Base-by-base conservation (phyloP, 2,113 vertebrate genomes). In the Erythrocebus patas region DNA sequence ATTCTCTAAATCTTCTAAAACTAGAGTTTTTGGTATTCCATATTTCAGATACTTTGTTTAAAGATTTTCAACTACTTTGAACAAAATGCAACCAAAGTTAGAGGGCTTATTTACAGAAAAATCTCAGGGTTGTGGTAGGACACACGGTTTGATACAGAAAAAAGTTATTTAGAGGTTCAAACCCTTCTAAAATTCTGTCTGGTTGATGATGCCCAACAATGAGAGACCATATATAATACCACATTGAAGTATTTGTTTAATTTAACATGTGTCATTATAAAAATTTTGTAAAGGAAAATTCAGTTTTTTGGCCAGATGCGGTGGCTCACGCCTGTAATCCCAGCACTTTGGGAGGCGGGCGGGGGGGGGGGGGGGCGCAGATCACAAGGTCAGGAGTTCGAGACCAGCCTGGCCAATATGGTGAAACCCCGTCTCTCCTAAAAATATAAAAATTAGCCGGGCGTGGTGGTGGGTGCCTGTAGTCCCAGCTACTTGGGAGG, bases 111-210 rank as follows among this genome's bases (percentile, higher is more conserved):
- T 93, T 72, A 95, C 68, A 93, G 79, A 75, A 80, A 43, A 86
- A 40, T 20, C 30, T 78, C 5, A 35, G 16, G n/a, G 22, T 88
- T 8, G 43, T 32, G 52, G 40, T 27, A 83, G 59, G 38, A 64
- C 2, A 23, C 32, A 79, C 64, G 3, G 4, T 38, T 27, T 90
- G 30, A 61, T 85, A 38, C 4, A 80, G 12, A 87, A 82, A 90
- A 82, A 23, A 55, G 32, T 50, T 59, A 13, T 64, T 79, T 50
- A 82, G 79, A 82, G 30, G 16, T 10, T 78, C 18, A 78, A 70
- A 30, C 11, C 35, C 82, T 95, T 96, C 61, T 89, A 52, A 86
- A 97, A 68, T 79, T 90, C 68, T 96, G 59, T 87, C 61, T 95
- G 59, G 10, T 68, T 40, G 25, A 57, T 25, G 11, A 66, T 76